Evolutionary conservation across 2,113 vertebrate species (phyloP).

Genomic region (Sinocyclocheilus rhinocerous): DNA sequence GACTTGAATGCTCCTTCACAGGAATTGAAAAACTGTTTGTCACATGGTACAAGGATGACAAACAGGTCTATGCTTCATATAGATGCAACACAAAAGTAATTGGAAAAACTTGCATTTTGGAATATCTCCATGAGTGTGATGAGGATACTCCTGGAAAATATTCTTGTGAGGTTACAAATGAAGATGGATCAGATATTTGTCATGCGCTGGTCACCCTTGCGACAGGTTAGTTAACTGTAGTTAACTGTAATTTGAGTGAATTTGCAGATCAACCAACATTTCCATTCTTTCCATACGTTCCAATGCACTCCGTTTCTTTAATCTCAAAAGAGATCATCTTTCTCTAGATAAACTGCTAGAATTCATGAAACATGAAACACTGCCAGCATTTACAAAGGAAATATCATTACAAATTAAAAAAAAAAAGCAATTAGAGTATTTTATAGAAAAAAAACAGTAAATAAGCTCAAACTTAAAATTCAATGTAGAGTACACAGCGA

Average conservation of each 20-base stretch:
- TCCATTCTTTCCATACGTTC: neutral
- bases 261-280: neutral
- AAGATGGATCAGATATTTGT: constrained; percentile 81
- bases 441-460: too few relatives aligned
- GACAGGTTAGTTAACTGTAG: constrained; percentile 17
- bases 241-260: neutral
- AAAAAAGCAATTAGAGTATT: neutral
- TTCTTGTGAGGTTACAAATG: constrained; percentile 84
- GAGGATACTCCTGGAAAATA: constrained; percentile 80
- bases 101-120: constrained; percentile 78
- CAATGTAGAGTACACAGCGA: too few relatives aligned
- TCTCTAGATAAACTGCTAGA: constrained; percentile 87
- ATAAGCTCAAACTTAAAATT: too few relatives aligned
- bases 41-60: constrained; percentile 85
- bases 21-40: constrained; percentile 81
- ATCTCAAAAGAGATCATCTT: constrained; percentile 65
- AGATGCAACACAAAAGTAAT: constrained; percentile 68
- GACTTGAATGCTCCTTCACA: constrained; percentile 60
- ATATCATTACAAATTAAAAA: constrained; percentile 15
- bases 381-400: constrained; percentile 76
- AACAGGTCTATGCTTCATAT: constrained; percentile 78
- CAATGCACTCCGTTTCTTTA: constrained; percentile 69
- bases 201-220: constrained; percentile 77
- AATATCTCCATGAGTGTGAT: constrained; percentile 77
- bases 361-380: constrained; percentile 88